Conservation (phyloP, 2,113 vertebrate genomes). For the Python bivittatus region DNA sequence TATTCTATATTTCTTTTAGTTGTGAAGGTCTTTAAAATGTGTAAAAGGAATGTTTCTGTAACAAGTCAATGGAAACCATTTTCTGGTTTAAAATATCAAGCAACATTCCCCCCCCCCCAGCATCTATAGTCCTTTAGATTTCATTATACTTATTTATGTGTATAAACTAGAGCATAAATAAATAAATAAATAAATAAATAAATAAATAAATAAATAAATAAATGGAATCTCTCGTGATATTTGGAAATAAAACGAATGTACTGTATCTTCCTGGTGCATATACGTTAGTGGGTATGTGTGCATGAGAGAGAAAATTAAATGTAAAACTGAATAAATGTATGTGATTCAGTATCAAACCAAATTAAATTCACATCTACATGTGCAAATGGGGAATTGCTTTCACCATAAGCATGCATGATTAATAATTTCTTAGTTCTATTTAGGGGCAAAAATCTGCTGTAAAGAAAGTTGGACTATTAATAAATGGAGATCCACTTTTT, state of each 20-base stretch:
- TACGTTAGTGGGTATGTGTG: neutral
- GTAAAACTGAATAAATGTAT: neutral
- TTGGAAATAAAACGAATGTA: neutral
- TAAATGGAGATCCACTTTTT: neutral
- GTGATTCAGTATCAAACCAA: neutral
- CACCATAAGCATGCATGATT: neutral
- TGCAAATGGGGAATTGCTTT: neutral
- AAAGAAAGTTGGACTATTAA: neutral
- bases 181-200: neutral
- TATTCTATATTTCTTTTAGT: slow-evolving; percentile 28
- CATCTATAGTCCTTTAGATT: neutral
- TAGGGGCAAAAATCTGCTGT: neutral
- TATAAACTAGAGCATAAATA: neutral
- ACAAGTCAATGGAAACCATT: neutral
- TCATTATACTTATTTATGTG: neutral
- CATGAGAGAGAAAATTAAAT: neutral
- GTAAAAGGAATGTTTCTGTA: neutral
- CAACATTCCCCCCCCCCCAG: too few species aligned
- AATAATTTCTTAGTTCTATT: neutral
- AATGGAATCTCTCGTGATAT: neutral
- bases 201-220: neutral
- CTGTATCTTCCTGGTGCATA: neutral
- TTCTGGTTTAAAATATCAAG: neutral
- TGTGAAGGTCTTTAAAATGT: neutral
- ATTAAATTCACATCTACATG: neutral